phyloP scores from a whole-genome alignment of 2,113 vertebrate genomes.

The Labeo rohita region DNA sequence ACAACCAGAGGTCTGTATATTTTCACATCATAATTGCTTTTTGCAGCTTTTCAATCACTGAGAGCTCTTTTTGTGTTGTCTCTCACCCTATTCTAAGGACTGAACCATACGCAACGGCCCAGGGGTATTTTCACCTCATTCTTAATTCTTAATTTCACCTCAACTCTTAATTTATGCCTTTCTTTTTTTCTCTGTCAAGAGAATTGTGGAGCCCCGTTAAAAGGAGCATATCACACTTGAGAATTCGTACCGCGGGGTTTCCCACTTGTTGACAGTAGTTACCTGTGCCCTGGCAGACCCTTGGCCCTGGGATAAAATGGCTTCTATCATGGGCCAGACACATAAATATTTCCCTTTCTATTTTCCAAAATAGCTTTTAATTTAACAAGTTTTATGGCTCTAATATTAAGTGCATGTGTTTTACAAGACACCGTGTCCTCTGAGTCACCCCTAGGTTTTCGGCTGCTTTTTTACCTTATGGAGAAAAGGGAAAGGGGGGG shows the following conservation, averaged over 20 bases:
- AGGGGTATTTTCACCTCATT: slow-evolving; percentile 39
- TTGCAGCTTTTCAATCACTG: slow-evolving; percentile 79
- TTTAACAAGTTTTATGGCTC: slow-evolving; percentile 97
- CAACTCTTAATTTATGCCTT: slow-evolving; percentile 24
- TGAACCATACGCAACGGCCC: neutral
- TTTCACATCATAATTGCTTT: slow-evolving; percentile 79
- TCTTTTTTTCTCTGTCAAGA: neutral
- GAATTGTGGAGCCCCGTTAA: slow-evolving; percentile 18
- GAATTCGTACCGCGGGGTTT: slow-evolving; percentile 21
- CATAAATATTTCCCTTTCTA: slow-evolving; percentile 94
- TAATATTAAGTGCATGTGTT: slow-evolving; percentile 99
- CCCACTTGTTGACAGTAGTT: slow-evolving; percentile 76
- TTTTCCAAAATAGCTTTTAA: slow-evolving; percentile 97
- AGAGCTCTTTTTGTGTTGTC: slow-evolving; percentile 63
- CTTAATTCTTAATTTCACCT: slow-evolving; percentile 34
- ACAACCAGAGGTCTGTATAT: slow-evolving; percentile 73
- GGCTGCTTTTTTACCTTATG: slow-evolving; percentile 68
- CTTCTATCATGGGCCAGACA: slow-evolving; percentile 86
- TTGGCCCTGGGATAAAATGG: slow-evolving; percentile 83
- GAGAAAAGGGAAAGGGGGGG: slow-evolving; percentile 51
- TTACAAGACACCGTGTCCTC: slow-evolving; percentile 94
- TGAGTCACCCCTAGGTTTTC: slow-evolving; percentile 88
- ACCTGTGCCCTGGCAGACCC: slow-evolving; percentile 70
- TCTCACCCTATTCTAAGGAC: slow-evolving; percentile 40
- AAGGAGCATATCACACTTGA: slow-evolving; percentile 28